Evolutionary conservation across 2,888 invertebrate species (phyloP).

Genomic region (Lycaena phlaeas): DNA sequence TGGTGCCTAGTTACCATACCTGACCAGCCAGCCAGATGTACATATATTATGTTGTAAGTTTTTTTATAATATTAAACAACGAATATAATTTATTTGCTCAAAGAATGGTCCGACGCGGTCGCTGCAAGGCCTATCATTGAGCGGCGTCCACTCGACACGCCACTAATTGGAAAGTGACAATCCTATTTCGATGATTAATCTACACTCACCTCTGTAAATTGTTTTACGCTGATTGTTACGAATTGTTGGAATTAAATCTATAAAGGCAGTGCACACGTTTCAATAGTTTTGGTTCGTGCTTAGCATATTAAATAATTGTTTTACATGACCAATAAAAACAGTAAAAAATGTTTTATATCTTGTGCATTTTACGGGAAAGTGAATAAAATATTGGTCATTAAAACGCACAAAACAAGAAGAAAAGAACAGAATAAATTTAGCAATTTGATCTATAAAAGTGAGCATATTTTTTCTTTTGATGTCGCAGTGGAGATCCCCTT

Average conservation of each 20-base stretch:
- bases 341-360: no score
- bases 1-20: no score
- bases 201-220: slow-evolving; percentile 29
- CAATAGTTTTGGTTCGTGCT: background rate
- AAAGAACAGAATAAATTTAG: no score
- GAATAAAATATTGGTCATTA: no score
- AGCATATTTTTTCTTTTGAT: no score
- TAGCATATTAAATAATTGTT: background rate
- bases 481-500: no score
- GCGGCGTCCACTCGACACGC: slow-evolving; percentile 35
- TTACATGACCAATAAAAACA: no score
- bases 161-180: slow-evolving; percentile 65
- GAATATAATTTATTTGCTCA: slow-evolving; percentile 8
- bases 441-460: no score
- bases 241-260: slow-evolving; percentile 25
- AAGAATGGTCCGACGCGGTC: slow-evolving; percentile 16
- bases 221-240: slow-evolving; percentile 31
- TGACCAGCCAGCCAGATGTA: no score
- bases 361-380: no score
- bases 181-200: slow-evolving; percentile 62
- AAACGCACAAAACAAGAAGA: no score
- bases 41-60: no score
- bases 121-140: slow-evolving; percentile 32
- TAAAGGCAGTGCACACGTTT: slow-evolving; percentile 18
- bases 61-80: background rate